Conservation (phyloP, 2,888 invertebrate genomes). For the Polia nebulosa region DNA sequence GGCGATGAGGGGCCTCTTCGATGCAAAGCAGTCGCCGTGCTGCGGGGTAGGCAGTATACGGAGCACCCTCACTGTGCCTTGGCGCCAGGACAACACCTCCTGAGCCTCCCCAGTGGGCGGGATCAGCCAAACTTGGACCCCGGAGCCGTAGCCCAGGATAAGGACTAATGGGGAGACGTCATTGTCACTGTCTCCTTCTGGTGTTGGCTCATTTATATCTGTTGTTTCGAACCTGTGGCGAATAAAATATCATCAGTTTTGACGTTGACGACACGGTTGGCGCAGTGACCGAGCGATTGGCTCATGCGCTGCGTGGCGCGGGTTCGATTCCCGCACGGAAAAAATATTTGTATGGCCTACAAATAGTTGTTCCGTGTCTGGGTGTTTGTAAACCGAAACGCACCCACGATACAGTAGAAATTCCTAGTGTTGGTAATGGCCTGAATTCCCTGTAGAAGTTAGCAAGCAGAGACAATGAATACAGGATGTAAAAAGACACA, state of each 20-base stretch:
- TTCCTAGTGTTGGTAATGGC: no score
- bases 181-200: conserved; percentile 93
- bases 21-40: conserved; percentile 93
- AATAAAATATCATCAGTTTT: neutral
- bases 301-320: no score
- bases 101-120: conserved; percentile 98
- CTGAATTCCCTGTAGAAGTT: no score
- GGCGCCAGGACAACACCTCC: conserved; percentile 98
- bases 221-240: conserved; percentile 95
- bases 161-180: conserved; percentile 96
- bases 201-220: conserved; percentile 95
- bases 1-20: conserved; percentile 97
- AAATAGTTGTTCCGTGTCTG: no score
- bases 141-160: conserved; percentile 93
- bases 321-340: no score
- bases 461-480: no score
- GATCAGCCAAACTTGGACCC: conserved; percentile 95
- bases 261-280: no score
- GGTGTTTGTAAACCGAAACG: no score
- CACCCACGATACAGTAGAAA: no score
- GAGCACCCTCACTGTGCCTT: conserved; percentile 96
- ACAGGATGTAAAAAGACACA: no score
- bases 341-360: no score
- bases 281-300: no score
- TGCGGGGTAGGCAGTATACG: conserved; percentile 96